phyloP scores from a whole-genome alignment of 2,888 invertebrate species.

The Itoplectis maculator region DNA sequence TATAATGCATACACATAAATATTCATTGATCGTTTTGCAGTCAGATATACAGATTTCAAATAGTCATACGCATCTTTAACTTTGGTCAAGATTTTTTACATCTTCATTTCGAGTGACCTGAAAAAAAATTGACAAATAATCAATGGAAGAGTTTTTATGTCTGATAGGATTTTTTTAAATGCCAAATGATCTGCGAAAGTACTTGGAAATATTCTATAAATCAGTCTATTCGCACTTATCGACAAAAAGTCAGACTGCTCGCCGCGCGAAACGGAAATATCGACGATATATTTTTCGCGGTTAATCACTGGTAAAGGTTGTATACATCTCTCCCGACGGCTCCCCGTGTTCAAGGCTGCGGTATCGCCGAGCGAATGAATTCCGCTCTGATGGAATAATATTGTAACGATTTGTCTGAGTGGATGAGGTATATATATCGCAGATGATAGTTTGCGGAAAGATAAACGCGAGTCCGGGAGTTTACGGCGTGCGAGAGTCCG shows the following conservation, averaged over 20 bases:
- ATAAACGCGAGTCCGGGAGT: constrained; percentile 42
- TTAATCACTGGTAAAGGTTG: constrained; percentile 12
- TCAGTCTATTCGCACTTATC: background rate
- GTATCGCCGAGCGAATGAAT: constrained; percentile 30
- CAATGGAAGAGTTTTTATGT: background rate
- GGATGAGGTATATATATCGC: constrained; percentile 40
- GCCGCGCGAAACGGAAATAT: background rate
- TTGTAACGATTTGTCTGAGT: constrained; percentile 49
- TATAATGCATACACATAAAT: no score
- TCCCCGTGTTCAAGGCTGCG: constrained; percentile 3
- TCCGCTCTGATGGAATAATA: constrained; percentile 40
- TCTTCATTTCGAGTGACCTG: background rate
- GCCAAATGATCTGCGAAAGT: no score
- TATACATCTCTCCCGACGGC: background rate
- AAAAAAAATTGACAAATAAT: background rate
- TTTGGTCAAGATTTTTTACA: background rate
- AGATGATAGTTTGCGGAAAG: constrained; percentile 63
- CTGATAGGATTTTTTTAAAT: background rate
- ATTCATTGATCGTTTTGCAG: no score
- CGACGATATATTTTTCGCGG: background rate
- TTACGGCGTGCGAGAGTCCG: no score
- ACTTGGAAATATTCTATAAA: no score
- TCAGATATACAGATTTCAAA: background rate
- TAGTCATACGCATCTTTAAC: background rate
- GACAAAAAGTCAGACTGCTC: background rate